Evolutionary conservation across 2,113 vertebrate genomes (phyloP).

Genomic region (Propithecus coquereli): DNA sequence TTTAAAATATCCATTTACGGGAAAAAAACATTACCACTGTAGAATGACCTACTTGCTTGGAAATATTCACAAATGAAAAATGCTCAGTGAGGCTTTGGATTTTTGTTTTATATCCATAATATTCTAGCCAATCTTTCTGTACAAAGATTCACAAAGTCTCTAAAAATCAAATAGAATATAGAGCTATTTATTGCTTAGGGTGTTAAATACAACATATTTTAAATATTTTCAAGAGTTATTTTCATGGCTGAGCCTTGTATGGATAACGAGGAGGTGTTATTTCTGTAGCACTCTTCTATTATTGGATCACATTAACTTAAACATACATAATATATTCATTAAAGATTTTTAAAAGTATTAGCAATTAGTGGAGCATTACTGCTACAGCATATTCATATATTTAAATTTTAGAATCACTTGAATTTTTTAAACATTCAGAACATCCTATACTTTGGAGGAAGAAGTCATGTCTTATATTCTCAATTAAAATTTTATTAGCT

Average conservation of each 20-base stretch:
- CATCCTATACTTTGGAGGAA: not conserved
- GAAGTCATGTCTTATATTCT: not conserved
- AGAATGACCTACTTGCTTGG: not conserved
- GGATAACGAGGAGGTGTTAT: not conserved
- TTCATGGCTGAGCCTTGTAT: not conserved
- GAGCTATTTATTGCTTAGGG: not conserved
- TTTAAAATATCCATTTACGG: not conserved
- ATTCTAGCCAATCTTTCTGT: not conserved
- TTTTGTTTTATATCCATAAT: not conserved
- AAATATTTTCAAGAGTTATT: not conserved
- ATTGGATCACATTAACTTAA: not conserved
- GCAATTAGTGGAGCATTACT: not conserved
- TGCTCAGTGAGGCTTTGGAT: not conserved
- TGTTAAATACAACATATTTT: not conserved
- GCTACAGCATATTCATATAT: not conserved
- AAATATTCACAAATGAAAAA: conserved; percentile 20
- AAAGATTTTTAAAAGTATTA: not conserved
- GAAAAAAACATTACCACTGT: not conserved
- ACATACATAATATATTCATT: not conserved
- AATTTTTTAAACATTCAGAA: not conserved
- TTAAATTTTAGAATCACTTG: not conserved
- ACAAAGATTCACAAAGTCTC: not conserved
- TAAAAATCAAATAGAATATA: not conserved
- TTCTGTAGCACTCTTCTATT: not conserved
- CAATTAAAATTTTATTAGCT: not conserved